Base-by-base conservation (phyloP, 2,113 vertebrate species). In the Columbina picui region DNA sequence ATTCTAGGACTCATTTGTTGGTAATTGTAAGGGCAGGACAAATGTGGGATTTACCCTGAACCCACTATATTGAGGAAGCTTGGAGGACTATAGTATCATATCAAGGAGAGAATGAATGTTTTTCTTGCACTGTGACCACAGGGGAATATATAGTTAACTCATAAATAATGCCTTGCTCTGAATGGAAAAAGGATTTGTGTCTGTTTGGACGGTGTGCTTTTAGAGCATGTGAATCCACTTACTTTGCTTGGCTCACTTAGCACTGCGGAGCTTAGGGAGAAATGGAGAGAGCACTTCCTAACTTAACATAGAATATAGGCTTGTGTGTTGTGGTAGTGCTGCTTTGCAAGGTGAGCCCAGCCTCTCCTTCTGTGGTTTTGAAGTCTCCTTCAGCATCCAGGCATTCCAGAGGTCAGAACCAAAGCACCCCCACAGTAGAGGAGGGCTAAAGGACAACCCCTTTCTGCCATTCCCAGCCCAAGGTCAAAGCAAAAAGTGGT, bases 81-180 rank as follows among this genome's bases (percentile, higher is more conserved):
- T 27, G 26, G 68, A 88, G 70, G 91, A 56, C 39, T 60, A 43
- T 17, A 74, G 34, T 83, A 73, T 75, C 57, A 41, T 21, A 26
- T 93, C 87, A 91, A 79, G 85, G 70, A 39, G 10, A 86, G 63
- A 56, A 77, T 67, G 47, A 83, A 76, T n/a, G 9, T 63, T 94
- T 91, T 90, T 86, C 52, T 83, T 93, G 70, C 63, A 23, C 55
- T 32, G 38, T 88, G 59, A 86, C 34, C 34, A 21, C 17, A 34
- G 34, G 27, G 22, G 36, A 86, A 60, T 77, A 49, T 64, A 84
- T 19, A 56, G 82, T 77, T 85, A 74, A 69, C 41, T 86, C 25
- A 36, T 57, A 90, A 85, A 96, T 83, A 90, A 50, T 83, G 61
- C 21, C 41, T 87, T 94, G 26, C 30, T 76, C 80, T 95, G 57